Evolutionary conservation across 2,888 invertebrate species (phyloP).

Genomic region (Bugulina stolonifera): DNA sequence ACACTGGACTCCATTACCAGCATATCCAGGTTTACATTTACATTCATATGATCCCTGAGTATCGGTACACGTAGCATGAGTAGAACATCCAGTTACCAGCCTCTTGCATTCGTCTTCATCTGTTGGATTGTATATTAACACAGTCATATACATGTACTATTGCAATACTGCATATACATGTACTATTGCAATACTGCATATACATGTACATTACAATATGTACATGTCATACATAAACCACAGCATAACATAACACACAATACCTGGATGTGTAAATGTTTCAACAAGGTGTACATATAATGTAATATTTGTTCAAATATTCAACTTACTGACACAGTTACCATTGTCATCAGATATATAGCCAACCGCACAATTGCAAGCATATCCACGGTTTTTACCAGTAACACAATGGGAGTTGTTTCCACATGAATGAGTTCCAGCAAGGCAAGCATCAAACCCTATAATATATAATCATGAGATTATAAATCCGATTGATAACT

Average conservation of each 20-base stretch:
- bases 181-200: no score
- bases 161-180: no score
- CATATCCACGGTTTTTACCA: conserved; percentile 30
- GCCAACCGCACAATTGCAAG: not conserved
- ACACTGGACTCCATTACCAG: conserved; percentile 28
- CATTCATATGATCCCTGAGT: conserved; percentile 28
- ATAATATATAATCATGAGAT: no score
- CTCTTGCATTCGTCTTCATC: conserved; percentile 6
- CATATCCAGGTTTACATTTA: conserved; percentile 29
- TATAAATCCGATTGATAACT: no score
- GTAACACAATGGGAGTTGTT: conserved; percentile 36
- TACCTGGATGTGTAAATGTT: not conserved
- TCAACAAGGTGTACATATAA: no score
- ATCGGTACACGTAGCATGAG: conserved; percentile 28
- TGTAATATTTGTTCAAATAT: no score
- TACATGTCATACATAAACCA: no score
- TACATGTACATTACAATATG: no score
- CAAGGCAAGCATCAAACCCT: not conserved
- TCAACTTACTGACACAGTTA: conserved; percentile 5
- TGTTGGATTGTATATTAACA: no score
- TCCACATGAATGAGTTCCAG: conserved; percentile 32
- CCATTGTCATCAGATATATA: conserved; percentile 13
- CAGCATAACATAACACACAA: no score
- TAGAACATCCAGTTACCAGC: conserved; percentile 22
- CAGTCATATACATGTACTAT: no score